Evolutionary conservation across 2,113 vertebrate genomes (phyloP).

Genomic region (Oceanodroma tethys): DNA sequence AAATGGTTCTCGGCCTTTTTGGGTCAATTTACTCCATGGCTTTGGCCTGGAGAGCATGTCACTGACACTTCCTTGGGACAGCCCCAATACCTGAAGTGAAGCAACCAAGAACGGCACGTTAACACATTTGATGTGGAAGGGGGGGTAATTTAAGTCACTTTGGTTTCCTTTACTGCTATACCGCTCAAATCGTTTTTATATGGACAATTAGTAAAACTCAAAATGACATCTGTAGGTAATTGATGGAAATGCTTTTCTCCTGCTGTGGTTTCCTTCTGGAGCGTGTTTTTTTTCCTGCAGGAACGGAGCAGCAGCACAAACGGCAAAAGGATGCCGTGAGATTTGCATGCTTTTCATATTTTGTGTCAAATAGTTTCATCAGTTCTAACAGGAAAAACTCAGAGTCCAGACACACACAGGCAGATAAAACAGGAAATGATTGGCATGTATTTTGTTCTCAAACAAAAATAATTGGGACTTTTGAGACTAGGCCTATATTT

Average conservation of each 20-base stretch:
- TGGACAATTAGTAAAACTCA: background rate
- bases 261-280: background rate
- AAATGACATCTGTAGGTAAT: background rate
- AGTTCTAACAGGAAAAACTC: constrained; percentile 43
- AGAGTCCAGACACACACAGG: constrained; percentile 36
- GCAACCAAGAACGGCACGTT: constrained; percentile 49
- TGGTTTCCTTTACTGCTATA: background rate
- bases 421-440: constrained; percentile 46
- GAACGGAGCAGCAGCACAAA: background rate
- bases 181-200: accelerated
- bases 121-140: background rate
- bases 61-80: constrained; percentile 91
- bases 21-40: constrained; percentile 94
- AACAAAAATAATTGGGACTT: constrained; percentile 59
- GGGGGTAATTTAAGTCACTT: background rate
- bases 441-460: constrained; percentile 59
- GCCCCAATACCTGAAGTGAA: constrained; percentile 83
- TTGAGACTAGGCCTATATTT: constrained; percentile 35
- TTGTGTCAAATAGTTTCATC: constrained; percentile 22
- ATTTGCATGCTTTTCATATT: constrained; percentile 52
- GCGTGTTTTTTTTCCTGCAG: background rate
- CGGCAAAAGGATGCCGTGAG: background rate
- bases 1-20: constrained; percentile 93
- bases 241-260: background rate
- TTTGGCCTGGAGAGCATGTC: constrained; percentile 93